phyloP scores from a whole-genome alignment of 2,113 vertebrate genomes.

The Speoplatyrhinus poulsoni region DNA sequence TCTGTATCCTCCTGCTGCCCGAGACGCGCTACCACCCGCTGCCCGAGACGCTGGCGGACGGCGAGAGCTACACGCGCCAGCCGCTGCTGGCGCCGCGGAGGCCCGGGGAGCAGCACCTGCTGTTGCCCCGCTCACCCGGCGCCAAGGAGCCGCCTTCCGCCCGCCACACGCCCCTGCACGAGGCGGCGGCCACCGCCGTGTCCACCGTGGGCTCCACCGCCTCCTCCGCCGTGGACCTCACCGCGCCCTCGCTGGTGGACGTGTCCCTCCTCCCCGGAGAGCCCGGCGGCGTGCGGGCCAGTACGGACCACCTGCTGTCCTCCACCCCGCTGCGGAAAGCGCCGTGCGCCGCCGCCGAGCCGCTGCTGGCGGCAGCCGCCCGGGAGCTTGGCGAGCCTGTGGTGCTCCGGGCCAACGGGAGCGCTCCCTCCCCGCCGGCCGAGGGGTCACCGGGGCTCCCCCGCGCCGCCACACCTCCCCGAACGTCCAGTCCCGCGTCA shows the following conservation, averaged over 20 bases:
- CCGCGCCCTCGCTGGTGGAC: slow-evolving; percentile 24
- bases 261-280: slow-evolving; percentile 16
- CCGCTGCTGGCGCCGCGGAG: slow-evolving; percentile 85
- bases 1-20: slow-evolving; percentile 94
- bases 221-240: slow-evolving; percentile 67
- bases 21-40: slow-evolving; percentile 90
- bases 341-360: slow-evolving; percentile 50
- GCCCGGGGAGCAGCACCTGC: slow-evolving; percentile 83
- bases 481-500: neutral
- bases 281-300: slow-evolving; percentile 38
- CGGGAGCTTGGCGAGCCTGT: slow-evolving; percentile 21
- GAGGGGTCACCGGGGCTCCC: neutral
- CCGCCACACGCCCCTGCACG: slow-evolving; percentile 75
- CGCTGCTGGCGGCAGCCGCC: slow-evolving; percentile 40
- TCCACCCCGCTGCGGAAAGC: slow-evolving; percentile 59
- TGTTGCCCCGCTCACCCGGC: slow-evolving; percentile 85
- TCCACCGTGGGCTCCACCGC: slow-evolving; percentile 75
- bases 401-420: slow-evolving; percentile 13
- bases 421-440: neutral
- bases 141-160: slow-evolving; percentile 83
- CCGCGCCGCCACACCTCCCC: neutral
- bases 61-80: slow-evolving; percentile 89
- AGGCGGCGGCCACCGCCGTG: slow-evolving; percentile 55
- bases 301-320: slow-evolving; percentile 54
- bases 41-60: slow-evolving; percentile 87